Evolutionary conservation across 35 echinoderm and acorn worm genomes (phyloP).

Genomic region (Amphiura filiformis): DNA sequence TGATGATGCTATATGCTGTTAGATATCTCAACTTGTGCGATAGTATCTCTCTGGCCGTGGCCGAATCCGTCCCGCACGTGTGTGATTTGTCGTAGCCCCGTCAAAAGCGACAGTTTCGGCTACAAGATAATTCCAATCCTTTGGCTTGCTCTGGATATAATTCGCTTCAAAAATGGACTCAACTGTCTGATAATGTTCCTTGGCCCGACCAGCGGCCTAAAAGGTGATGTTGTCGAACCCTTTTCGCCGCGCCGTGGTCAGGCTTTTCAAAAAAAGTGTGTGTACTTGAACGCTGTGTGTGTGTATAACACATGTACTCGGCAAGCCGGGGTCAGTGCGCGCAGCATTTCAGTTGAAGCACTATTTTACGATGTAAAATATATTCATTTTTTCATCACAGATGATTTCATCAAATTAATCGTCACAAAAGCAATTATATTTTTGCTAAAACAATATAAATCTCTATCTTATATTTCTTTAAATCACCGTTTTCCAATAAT

Average conservation of each 20-base stretch:
- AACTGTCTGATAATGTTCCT: not conserved
- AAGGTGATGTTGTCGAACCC: slow-evolving; percentile 1
- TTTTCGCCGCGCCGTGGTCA: slow-evolving; percentile 9
- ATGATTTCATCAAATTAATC: not conserved
- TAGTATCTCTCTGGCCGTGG: not conserved
- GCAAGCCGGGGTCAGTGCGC: not conserved
- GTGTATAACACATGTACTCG: not conserved
- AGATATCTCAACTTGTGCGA: not conserved
- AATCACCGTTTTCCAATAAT: too few species aligned
- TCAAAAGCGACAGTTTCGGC: not conserved
- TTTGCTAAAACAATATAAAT: too few species aligned
- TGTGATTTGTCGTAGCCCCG: not conserved
- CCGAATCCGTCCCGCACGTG: slow-evolving; percentile 8
- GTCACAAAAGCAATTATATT: not conserved
- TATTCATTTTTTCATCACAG: not conserved
- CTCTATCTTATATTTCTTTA: too few species aligned
- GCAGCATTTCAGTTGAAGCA: not conserved
- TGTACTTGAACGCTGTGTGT: slow-evolving; percentile 7
- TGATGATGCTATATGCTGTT: not conserved
- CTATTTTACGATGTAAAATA: not conserved
- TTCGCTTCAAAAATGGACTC: not conserved
- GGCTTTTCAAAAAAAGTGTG: slow-evolving; percentile 9
- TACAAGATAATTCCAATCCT: not conserved
- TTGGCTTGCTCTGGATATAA: too few species aligned
- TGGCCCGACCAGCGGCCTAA: slow-evolving; percentile 6